Percentiles rank a stretch among this genome's conserved stretches.
These are phyloP conservation scores for Norana najaformis DNA, from an alignment of 2,888 invertebrate species.

Conservation along the genomic window DNA sequence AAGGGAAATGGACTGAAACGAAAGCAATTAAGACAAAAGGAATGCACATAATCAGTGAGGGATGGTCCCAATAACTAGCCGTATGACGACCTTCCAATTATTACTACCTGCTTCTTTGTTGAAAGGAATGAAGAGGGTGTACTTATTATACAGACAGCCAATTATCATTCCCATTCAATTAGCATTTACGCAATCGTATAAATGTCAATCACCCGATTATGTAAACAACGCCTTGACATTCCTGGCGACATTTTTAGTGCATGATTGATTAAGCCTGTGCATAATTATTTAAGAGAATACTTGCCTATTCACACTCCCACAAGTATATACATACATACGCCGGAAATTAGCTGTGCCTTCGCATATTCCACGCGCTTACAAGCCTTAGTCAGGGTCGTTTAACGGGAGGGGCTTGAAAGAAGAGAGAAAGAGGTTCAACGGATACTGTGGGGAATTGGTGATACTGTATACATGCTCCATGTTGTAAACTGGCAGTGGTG, in stretches of 20 bases:
- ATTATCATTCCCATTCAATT: neutral
- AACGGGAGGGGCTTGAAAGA: too few relatives aligned
- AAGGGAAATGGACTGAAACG: too few relatives aligned
- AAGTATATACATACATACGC: neutral
- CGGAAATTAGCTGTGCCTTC: neutral
- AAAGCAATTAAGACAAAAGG: neutral
- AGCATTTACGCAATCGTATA: neutral
- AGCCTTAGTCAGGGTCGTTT: neutral
- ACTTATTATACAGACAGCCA: too few relatives aligned
- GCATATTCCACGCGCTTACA: neutral
- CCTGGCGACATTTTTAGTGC: neutral
- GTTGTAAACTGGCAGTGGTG: neutral
- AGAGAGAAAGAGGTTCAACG: too few relatives aligned
- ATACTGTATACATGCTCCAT: neutral
- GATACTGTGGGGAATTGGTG: neutral
- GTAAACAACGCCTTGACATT: neutral
- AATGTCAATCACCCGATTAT: neutral
- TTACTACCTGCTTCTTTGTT: neutral
- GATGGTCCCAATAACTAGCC: neutral
- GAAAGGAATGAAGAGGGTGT: neutral
- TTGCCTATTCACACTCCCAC: neutral
- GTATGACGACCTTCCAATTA: neutral
- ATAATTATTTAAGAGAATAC: neutral
- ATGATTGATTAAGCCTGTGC: neutral
- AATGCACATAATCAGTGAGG: neutral